phyloP scores from a whole-genome alignment of 2,888 invertebrate genomes.

The Gandaritis pyraliata region DNA sequence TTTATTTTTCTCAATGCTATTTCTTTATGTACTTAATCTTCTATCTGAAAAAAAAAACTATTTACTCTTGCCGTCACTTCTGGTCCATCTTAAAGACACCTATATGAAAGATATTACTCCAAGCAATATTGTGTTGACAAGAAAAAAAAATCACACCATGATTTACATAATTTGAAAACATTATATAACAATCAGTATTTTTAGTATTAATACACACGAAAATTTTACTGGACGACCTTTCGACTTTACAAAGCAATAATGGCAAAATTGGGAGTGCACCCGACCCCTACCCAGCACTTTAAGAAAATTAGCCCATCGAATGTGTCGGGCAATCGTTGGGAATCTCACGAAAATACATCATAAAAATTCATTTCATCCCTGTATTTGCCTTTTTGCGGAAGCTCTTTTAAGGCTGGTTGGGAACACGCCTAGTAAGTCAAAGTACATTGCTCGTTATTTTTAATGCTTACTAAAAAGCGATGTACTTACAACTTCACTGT shows the following conservation, averaged over 20 bases:
- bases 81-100: no score
- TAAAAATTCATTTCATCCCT: constrained; percentile 42
- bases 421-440: background rate
- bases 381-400: constrained; percentile 17
- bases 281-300: constrained; percentile 22
- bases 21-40: no score
- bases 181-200: no score
- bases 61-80: no score
- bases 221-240: constrained; percentile 25
- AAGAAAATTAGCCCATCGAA: constrained; percentile 38
- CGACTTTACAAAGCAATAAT: constrained; percentile 25
- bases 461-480: background rate
- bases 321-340: constrained; percentile 30
- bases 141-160: no score
- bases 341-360: constrained; percentile 34
- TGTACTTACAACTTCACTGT: no score
- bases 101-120: no score
- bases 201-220: background rate
- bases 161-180: no score
- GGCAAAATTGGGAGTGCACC: constrained; percentile 27
- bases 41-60: no score
- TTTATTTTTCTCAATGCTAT: no score
- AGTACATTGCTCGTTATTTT: constrained; percentile 1
- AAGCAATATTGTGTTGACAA: no score
- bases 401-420: constrained; percentile 1